phyloP scores from a whole-genome alignment of 2,888 invertebrate genomes.

The Liodrosophila aerea region DNA sequence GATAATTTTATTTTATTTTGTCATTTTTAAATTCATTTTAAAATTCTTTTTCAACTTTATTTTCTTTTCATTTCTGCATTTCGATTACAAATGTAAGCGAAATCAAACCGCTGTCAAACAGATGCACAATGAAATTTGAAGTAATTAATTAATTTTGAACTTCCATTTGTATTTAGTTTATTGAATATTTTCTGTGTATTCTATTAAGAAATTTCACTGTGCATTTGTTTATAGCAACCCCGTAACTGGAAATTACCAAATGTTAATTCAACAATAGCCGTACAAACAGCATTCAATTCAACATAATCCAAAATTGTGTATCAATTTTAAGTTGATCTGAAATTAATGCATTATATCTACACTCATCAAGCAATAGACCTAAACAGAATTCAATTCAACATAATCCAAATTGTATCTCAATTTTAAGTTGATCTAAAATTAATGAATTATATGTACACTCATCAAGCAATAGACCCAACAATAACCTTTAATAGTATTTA shows the following conservation, averaged over 20 bases:
- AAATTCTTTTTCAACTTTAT: slow-evolving; percentile 23
- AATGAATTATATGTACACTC: slow-evolving; percentile 15
- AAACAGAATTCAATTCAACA: slow-evolving; percentile 27
- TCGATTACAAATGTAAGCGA: slow-evolving; percentile 15
- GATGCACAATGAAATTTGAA: slow-evolving; percentile 46
- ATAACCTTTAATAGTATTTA: no score
- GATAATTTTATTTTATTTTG: slow-evolving; percentile 50
- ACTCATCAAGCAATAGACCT: slow-evolving; percentile 42
- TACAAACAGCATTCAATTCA: slow-evolving; percentile 29
- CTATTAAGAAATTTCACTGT: slow-evolving; percentile 47
- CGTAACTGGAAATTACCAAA: slow-evolving; percentile 26
- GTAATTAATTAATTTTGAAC: slow-evolving; percentile 1
- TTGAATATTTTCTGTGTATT: slow-evolving; percentile 4
- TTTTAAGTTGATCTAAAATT: slow-evolving; percentile 1
- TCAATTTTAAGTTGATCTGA: slow-evolving; percentile 1
- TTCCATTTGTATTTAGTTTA: background rate
- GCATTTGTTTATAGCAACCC: slow-evolving; percentile 46
- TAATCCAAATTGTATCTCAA: slow-evolving; percentile 9
- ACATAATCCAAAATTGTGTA: slow-evolving; percentile 10
- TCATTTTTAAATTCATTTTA: slow-evolving; percentile 27
- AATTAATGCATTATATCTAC: slow-evolving; percentile 11
- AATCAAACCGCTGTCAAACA: slow-evolving; percentile 11
- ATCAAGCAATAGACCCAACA: slow-evolving; percentile 46
- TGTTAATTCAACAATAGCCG: slow-evolving; percentile 43
- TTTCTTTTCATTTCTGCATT: slow-evolving; percentile 12